Base-by-base conservation (phyloP, 1,140 invertebrate genomes). In the Ceratina australensis region DNA sequence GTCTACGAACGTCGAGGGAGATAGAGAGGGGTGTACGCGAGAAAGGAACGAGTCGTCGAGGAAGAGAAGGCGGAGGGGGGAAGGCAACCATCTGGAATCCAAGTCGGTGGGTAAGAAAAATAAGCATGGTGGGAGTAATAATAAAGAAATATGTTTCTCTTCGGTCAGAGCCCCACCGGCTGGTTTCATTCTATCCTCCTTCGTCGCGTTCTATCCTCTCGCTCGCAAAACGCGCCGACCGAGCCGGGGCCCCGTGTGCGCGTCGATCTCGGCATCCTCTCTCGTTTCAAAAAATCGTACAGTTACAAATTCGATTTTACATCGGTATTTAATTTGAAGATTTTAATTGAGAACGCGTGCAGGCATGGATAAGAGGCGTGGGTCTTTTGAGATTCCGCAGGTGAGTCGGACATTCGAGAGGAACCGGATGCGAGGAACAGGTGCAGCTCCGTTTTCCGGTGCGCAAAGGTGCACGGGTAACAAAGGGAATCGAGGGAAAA, bases 61-160 rank as follows among this genome's bases (percentile, higher is more conserved):
- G 42, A 52, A 20, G 52, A 2, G 64, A 42, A 20, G 20, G 49
- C 63, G 47, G 15, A 50, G 26, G 49, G 60, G 66, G 71, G 28
- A 65, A 84, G 71, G 82, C 88, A 82, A 87, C 89, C 89, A 90
- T 89, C 89, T 90, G 89, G 88, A 90, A 91, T 90, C 87, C 87
- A 87, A 89, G 88, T 91, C 84, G 87, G 87, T 87, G 84, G 87
- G 87, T 89, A 91, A 91, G 91, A 91, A 92, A 91, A 91, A 92
- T 91, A 92, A 92, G 90, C 91, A 90, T 87, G 88, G 89, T 89
- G 87, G 88, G 88, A 91, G 90, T 92, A 92, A 91, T 91, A 92
- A 92, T 92, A 92, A 92, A 92, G 91, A 91, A 92, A 91, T 92
- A 91, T 92, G 91, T 92, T 92, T 92, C 91, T 91, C 88, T 89